Evolutionary conservation across 2,113 vertebrate genomes (phyloP).

Genomic region (Condylura cristata): DNA sequence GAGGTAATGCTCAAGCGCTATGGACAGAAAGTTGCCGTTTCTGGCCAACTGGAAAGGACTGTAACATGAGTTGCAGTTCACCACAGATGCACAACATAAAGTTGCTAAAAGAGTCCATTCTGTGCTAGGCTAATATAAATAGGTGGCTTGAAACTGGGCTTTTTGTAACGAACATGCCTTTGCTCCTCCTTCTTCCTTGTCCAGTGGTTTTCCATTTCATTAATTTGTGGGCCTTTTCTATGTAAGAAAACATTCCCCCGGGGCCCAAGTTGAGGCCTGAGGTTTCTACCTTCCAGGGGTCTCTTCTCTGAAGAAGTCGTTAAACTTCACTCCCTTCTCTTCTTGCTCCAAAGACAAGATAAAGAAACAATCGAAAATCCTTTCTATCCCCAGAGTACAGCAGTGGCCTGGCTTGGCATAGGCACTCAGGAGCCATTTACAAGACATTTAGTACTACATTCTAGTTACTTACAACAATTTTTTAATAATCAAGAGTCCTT

Average conservation of each 20-base stretch:
- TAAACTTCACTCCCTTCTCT: neutral
- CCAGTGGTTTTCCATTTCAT: neutral
- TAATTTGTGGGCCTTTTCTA: neutral
- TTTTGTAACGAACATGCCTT: neutral
- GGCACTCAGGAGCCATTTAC: neutral
- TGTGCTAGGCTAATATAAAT: neutral
- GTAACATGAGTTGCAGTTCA: neutral
- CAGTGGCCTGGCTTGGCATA: neutral
- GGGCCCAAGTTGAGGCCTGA: neutral
- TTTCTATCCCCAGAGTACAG: neutral
- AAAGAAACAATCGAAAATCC: neutral
- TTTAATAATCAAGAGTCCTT: neutral
- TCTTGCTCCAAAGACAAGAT: neutral
- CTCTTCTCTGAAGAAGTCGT: neutral
- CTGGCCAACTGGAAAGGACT: slow-evolving; percentile 1
- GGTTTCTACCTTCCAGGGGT: rapidly evolving
- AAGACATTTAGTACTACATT: neutral
- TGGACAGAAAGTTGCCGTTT: neutral
- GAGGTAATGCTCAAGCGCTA: neutral
- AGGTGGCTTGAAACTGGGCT: neutral
- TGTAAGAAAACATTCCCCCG: neutral
- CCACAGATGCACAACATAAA: neutral
- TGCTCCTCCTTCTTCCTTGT: neutral
- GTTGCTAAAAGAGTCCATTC: slow-evolving; percentile 32
- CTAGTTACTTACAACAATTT: neutral